Conservation (phyloP, 2,797 vertebrate genomes). For the Peromyscus melanophrys region DNA sequence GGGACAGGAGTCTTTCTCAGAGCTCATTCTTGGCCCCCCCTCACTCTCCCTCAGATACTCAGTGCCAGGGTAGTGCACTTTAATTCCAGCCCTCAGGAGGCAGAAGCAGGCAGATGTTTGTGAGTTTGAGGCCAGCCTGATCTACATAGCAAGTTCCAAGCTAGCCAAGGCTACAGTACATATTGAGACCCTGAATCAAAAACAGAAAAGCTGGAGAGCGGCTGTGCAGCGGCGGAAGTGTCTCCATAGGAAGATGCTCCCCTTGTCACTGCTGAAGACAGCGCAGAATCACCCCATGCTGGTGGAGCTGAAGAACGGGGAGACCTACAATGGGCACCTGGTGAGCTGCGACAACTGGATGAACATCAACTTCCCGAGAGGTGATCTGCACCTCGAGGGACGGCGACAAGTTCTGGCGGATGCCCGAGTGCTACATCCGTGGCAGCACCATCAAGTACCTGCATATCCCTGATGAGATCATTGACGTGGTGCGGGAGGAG, state of each 20-base stretch:
- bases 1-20: constrained; percentile 5
- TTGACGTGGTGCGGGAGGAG: too few species aligned
- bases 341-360: constrained; percentile 99
- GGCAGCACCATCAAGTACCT: too few species aligned
- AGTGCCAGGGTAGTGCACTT: background rate
- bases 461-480: too few species aligned
- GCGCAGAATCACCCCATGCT: constrained; percentile 84
- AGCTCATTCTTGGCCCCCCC: background rate
- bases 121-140: background rate
- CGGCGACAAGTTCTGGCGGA: too few species aligned
- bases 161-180: background rate
- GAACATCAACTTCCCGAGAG: constrained; percentile 95
- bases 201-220: background rate
- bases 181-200: background rate
- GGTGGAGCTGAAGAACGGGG: constrained; percentile 99
- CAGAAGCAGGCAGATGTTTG: background rate
- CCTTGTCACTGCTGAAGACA: too few species aligned
- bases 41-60: constrained; percentile 31
- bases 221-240: too few species aligned
- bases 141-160: background rate
- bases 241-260: too few species aligned
- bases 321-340: constrained; percentile 98
- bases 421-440: too few species aligned
- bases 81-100: background rate
- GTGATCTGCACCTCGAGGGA: too few species aligned